phyloP scores from a whole-genome alignment of 1,140 invertebrate genomes.

The Bursaphelenchus mucronatus region DNA sequence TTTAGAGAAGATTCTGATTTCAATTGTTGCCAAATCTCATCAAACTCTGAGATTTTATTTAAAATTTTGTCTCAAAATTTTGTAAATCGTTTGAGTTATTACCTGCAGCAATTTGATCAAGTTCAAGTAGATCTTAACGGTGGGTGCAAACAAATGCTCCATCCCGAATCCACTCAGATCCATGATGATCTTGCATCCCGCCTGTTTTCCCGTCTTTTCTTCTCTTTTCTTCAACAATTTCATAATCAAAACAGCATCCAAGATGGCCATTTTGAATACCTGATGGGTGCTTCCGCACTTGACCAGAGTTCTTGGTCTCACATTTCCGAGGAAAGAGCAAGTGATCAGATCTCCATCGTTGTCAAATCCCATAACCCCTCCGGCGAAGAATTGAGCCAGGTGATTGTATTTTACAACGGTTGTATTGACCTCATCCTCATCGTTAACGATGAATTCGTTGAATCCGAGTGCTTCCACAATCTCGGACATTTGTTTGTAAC shows the following conservation, averaged over 20 bases:
- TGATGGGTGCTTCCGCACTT: conserved; percentile 7
- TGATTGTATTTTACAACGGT: conserved; percentile 5
- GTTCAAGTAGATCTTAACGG: conserved; percentile 23
- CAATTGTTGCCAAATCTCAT: too few species aligned
- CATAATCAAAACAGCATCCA: conserved; percentile 16
- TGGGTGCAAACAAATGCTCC: conserved; percentile 6
- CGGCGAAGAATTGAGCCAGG: conserved; percentile 18
- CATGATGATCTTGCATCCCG: conserved; percentile 11
- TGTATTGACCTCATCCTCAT: conserved; percentile 25
- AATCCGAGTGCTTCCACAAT: conserved; percentile 32
- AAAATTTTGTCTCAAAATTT: too few species aligned
- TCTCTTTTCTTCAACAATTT: conserved; percentile 23
- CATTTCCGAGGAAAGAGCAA: conserved; percentile 2
- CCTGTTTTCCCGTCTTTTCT: background rate
- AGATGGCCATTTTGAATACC: conserved; percentile 4
- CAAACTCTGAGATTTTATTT: too few species aligned
- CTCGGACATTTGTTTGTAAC: conserved; percentile 26
- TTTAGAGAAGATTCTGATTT: too few species aligned
- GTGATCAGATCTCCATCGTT: conserved; percentile 14
- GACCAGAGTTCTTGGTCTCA: conserved; percentile 6
- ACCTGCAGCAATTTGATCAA: conserved; percentile 12
- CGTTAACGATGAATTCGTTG: conserved; percentile 34
- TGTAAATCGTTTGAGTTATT: background rate
- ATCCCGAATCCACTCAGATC: conserved; percentile 20
- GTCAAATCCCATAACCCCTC: conserved; percentile 18